These are phyloP conservation scores for Prosopocoilus inquinatus DNA, from an alignment of 2,888 invertebrate species.

Conservation along the genomic window DNA sequence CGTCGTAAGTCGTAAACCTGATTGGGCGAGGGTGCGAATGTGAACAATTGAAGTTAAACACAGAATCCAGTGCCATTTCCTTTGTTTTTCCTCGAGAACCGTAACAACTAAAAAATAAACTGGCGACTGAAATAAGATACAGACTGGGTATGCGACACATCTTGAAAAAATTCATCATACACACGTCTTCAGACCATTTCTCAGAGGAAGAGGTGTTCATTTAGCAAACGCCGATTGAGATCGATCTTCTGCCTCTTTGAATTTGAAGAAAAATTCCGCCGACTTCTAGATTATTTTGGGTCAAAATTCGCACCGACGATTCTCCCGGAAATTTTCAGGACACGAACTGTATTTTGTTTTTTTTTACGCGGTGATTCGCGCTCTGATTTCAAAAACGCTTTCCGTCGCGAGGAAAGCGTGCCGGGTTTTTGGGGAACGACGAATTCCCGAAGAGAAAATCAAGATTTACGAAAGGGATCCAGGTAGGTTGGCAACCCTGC, in stretches of 20 bases:
- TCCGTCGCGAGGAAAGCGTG: too few relatives aligned
- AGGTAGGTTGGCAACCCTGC: not conserved
- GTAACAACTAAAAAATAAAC: conserved; percentile 46
- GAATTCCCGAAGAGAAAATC: too few relatives aligned
- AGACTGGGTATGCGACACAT: conserved; percentile 77
- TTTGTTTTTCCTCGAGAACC: not conserved
- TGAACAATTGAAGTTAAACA: not conserved
- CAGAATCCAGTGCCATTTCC: not conserved
- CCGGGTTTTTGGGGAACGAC: too few relatives aligned
- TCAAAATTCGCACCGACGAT: too few relatives aligned
- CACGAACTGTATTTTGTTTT: not conserved
- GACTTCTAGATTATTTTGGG: too few relatives aligned
- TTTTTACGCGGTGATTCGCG: not conserved
- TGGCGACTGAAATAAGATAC: conserved; percentile 60
- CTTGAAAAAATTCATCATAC: conserved; percentile 70
- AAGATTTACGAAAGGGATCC: not conserved
- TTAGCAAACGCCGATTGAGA: conserved; percentile 17
- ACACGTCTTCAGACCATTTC: conserved; percentile 77
- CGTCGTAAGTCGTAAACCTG: not conserved
- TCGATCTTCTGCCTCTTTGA: not conserved
- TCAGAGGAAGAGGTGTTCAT: conserved; percentile 56
- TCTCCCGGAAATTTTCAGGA: too few relatives aligned
- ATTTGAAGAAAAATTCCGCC: not conserved
- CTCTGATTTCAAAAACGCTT: not conserved
- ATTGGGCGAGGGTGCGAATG: not conserved